phyloP scores from a whole-genome alignment of 2,888 invertebrate genomes.

The Drosophila melanocephala region DNA sequence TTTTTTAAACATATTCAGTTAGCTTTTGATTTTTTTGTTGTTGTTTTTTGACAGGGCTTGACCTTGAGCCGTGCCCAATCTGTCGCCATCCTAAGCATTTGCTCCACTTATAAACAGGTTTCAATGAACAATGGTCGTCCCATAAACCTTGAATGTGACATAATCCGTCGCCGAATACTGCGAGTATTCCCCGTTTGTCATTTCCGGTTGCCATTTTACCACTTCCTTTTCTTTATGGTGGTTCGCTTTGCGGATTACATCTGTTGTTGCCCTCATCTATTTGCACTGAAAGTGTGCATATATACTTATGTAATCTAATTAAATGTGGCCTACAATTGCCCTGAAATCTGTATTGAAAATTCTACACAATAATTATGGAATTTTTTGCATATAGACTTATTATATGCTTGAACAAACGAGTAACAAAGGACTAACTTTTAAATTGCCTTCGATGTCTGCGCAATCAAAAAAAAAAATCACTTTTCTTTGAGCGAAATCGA shows the following conservation, averaged over 20 bases:
- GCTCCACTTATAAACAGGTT: constrained; percentile 65
- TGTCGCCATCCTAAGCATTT: constrained; percentile 6
- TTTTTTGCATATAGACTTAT: neutral
- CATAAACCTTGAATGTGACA: constrained; percentile 69
- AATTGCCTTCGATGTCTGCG: neutral
- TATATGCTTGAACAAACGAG: neutral
- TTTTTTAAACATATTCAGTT: constrained; percentile 61
- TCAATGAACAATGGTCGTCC: constrained; percentile 62
- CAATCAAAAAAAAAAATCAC: neutral
- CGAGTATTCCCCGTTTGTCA: constrained; percentile 1
- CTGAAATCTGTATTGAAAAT: neutral
- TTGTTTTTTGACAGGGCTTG: constrained; percentile 33
- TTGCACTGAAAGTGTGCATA: neutral
- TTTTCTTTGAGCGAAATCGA: neutral
- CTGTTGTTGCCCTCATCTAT: neutral
- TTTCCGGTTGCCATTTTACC: constrained; percentile 28
- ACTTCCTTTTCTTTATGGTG: constrained; percentile 19
- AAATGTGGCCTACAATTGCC: neutral
- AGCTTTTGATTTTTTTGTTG: constrained; percentile 22
- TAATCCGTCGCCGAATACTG: constrained; percentile 51
- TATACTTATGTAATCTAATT: neutral
- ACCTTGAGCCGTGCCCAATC: constrained; percentile 47
- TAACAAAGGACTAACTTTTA: neutral
- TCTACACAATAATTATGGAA: neutral
- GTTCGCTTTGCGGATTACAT: constrained; percentile 41